Evolutionary conservation across 2,113 vertebrate genomes (phyloP), one percentile per base, ranked within the genome.

Genomic region (Romanogobio albipinnatus): DNA sequence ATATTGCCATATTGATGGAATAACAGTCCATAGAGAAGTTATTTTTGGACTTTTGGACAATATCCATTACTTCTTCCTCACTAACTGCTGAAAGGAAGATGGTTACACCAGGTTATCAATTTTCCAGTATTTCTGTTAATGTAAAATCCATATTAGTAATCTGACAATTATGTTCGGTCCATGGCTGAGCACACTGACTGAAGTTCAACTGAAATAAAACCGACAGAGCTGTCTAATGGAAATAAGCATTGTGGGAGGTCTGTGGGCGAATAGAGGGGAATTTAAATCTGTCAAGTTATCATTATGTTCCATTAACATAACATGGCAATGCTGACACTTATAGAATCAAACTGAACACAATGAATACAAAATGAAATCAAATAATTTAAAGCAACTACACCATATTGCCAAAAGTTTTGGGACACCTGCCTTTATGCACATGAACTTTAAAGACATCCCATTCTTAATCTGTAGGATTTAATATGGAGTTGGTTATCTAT

Each of bases 121-220:
- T 73, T 73, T 22, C 43, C 39, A 73, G 70, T 45, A 24, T 73
- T 73, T 73, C 13, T 73, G 43, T 73, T 47, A 73, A 73, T 73
- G 11, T 73, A 73, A 73, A 45, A 73, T 73, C 70, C 70, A 24
- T 73, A 24, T 3, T 24, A n/a, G 10, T 47, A 73, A 24, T 73
- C 22, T 10, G 5, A 73, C 70, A 73, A 24, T 73, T 47, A 47
- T 13, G 43, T 73, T 73, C 70, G 1, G 3, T 24, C 10, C 70
- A 47, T 73, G 70, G 22, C 22, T 73, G 70, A 47, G 11, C 9
- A 24, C 39, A 47, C 43, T 47, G 43, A 73, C 70, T 47, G 43
- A 73, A 73, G 43, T 73, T 73, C 11, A 47, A 24, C 17, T 22
- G 11, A 73, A 73, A 73, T 24, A 73, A 47, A 70, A 43, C 33